These are phyloP conservation scores for Arctocebus calabarensis DNA, from an alignment of 2,797 vertebrate species.

Conservation along the genomic window DNA sequence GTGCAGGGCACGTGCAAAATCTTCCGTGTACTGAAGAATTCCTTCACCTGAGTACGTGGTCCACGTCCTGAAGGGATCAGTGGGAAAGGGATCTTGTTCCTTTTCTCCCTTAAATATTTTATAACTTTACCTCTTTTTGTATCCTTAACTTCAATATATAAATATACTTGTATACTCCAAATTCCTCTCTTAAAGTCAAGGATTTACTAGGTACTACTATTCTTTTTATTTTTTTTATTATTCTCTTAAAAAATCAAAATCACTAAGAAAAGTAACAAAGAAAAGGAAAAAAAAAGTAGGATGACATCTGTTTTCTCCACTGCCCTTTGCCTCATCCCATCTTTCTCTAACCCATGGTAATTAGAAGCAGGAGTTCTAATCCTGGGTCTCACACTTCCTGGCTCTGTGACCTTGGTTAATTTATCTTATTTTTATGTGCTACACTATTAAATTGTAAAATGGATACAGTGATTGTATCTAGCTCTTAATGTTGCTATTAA, in stretches of 20 bases:
- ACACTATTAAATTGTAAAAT: conserved; percentile 5
- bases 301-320: neutral
- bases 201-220: neutral
- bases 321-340: neutral
- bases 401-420: neutral
- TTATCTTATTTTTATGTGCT: neutral
- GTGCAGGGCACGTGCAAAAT: neutral
- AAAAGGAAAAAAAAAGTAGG: neutral
- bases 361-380: neutral
- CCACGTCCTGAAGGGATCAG: neutral
- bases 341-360: neutral
- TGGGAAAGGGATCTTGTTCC: neutral
- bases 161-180: neutral
- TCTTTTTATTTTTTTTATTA: neutral
- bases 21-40: neutral
- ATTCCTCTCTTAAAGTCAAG: neutral
- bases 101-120: neutral
- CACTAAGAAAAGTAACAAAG: neutral
- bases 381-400: neutral
- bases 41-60: neutral
- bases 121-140: neutral
- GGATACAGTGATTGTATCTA: neutral
- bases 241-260: neutral
- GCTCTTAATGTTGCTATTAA: neutral
- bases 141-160: neutral